Base-by-base conservation (phyloP, 37 sponge, comb jelly and placozoan species). In the Eunapius fragilis region DNA sequence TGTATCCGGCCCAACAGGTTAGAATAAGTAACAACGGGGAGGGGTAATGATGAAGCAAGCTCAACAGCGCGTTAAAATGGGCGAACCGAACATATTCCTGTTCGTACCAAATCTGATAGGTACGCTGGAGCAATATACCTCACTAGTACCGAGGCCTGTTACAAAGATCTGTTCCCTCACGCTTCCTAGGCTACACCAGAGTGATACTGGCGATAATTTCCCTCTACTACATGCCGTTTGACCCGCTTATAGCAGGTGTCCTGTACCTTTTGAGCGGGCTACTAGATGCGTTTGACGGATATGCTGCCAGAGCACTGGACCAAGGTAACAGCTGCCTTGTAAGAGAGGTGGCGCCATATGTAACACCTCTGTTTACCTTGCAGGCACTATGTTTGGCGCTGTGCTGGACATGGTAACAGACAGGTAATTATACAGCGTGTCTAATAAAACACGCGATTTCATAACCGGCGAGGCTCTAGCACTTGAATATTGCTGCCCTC, bases 331-430 rank as follows among this genome's bases (percentile, higher is more conserved):
- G 26, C 2, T n/a, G 9, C 7, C 47, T 45, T 11, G 47, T 4
- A 45, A 47, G 0, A 0, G 9, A 48, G n/a, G 30, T 28, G n/a
- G n/a, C n/a, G n/a, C n/a, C n/a, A n/a, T n/a, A n/a, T n/a, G n/a
- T n/a, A n/a, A n/a, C n/a, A n/a, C n/a, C 3, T 45, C 68, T 9
- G 25, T 70, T 5, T 36, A 12, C 48, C 23, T n/a, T 77, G 3
- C 27, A 89, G 96, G 83, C 23, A 94, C 92, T 31, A 87, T 70
- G 24, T 96, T 96, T 87, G 97, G 97, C 69, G 94, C 97, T 36
- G 97, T 96, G 0, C 76, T 96, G n/a, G 97, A 96, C 76, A 96
- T 96, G 97, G 88, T 94, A 26, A 96, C 97, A 48, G 97, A 96
- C 80, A 93, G 95, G 94, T 93, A 33, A n/a, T n/a, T n/a, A n/a